Conservation (phyloP, 2,797 vertebrate genomes). For the Choloepus didactylus region DNA sequence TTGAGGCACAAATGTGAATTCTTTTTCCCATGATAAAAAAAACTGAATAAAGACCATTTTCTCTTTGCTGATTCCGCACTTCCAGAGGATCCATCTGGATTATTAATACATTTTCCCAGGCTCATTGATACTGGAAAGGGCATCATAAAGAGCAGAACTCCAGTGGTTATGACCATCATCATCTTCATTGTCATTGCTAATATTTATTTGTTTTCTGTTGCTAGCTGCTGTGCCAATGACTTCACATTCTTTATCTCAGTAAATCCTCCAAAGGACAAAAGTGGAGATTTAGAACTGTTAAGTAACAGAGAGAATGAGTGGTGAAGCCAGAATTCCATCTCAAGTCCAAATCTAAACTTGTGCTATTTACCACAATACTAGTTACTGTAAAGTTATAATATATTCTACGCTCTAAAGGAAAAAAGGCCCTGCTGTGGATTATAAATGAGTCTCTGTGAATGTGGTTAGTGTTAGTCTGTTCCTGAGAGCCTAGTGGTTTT, state of each 20-base stretch:
- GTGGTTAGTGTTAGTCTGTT: not conserved
- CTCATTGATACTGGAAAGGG: not conserved
- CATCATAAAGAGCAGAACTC: not conserved
- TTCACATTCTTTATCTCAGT: not conserved
- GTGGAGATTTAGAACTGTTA: conserved; percentile 29
- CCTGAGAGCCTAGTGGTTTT: not conserved
- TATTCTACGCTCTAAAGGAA: not conserved
- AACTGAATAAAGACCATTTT: conserved; percentile 28
- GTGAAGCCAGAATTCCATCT: not conserved
- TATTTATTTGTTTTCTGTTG: conserved; percentile 1
- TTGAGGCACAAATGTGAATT: conserved; percentile 11
- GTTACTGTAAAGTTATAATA: not conserved
- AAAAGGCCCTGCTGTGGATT: not conserved
- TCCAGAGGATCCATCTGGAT: not conserved
- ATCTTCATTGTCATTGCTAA: not conserved
- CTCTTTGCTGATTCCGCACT: conserved; percentile 15
- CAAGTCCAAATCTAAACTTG: conserved; percentile 43
- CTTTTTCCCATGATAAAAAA: conserved; percentile 24
- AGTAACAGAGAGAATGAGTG: not conserved
- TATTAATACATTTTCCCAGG: conserved; percentile 20
- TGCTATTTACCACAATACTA: conserved; percentile 26
- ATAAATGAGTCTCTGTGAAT: not conserved
- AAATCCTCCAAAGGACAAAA: conserved; percentile 2
- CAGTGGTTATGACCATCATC: not conserved
- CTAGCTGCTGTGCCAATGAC: not conserved